phyloP scores from a whole-genome alignment of 2,888 invertebrate genomes.

The Amblyjoppa fuscipennis region DNA sequence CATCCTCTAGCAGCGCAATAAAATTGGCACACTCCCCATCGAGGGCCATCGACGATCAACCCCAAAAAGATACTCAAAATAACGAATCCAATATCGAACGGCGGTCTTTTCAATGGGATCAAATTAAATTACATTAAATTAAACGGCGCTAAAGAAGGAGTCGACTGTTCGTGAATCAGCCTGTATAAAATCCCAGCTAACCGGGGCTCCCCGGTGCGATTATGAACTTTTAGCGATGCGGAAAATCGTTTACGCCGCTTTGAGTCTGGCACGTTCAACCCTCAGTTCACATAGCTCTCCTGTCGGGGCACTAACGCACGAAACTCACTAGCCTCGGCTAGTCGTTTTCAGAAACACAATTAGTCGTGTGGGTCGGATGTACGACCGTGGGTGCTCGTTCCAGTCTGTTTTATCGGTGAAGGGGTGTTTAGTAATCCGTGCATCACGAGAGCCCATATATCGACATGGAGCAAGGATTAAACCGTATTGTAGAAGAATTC shows the following conservation, averaged over 20 bases:
- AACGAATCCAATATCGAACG: background rate
- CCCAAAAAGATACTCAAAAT: background rate
- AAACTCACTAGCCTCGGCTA: conserved; percentile 22
- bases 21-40: background rate
- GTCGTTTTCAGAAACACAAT: conserved; percentile 47
- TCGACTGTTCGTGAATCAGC: conserved; percentile 18
- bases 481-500: background rate
- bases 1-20: background rate
- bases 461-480: background rate
- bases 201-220: conserved; percentile 39
- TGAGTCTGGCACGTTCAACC: conserved; percentile 24
- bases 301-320: conserved; percentile 23
- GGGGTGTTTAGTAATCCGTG: conserved; percentile 29
- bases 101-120: background rate
- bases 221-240: conserved; percentile 71
- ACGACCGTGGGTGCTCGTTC: conserved; percentile 27
- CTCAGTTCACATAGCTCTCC: background rate
- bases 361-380: conserved; percentile 30
- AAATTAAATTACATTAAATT: no score
- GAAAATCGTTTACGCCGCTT: conserved; percentile 72
- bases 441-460: conserved; percentile 31
- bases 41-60: background rate
- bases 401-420: conserved; percentile 56
- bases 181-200: conserved; percentile 2
- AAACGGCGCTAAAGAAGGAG: background rate